Evolutionary conservation across 1,140 invertebrate genomes (phyloP), one percentile per base, ranked within the genome.

Genomic region (Drosophila virilis): DNA sequence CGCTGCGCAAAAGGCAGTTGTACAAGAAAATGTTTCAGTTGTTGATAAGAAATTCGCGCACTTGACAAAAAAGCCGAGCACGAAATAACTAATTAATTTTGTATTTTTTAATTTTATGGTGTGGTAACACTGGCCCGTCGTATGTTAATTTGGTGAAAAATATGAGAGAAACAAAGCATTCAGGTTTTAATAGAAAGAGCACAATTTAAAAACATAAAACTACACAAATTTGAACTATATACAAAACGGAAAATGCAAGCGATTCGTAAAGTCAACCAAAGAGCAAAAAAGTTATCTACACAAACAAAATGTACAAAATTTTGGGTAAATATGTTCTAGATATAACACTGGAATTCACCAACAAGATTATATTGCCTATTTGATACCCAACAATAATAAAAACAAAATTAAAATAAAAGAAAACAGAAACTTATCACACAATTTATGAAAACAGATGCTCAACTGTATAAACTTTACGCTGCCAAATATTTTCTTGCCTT

Each of bases 31-130:
- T 77, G 60, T 48, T 77, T 72, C 15, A 61, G 4, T 55, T 67
- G 9, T 72, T 78, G 81, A 85, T 85, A 85, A 85, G 48, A 66
- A 80, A 60, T 57, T 50, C 48, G 62, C 46, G 10, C 60, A 67
- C 74, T 78, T 80, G 69, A 78, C 73, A 33, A 71, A 43, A 78
- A 83, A 60, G 62, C 52, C 46, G 50, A 60, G 40, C 35, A 45
- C 48, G 54, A 62, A 71, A 45, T 40, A 62, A 59, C 40, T 15
- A 9, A 10, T 28, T 28, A 5, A 5, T 28, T 28, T 28, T 28
- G 22, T 28, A 42, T 69, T 51, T 54, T 17, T 22, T 32, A 6
- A 32, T 32, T 17, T 50, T 42, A 10, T 33, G 15, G 15, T 45
- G 62, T 71, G 46, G 57, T 48, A 54, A 64, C 57, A 67, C 60